Conservation (phyloP, 2,113 vertebrate species). For the Heterochromis multidens region DNA sequence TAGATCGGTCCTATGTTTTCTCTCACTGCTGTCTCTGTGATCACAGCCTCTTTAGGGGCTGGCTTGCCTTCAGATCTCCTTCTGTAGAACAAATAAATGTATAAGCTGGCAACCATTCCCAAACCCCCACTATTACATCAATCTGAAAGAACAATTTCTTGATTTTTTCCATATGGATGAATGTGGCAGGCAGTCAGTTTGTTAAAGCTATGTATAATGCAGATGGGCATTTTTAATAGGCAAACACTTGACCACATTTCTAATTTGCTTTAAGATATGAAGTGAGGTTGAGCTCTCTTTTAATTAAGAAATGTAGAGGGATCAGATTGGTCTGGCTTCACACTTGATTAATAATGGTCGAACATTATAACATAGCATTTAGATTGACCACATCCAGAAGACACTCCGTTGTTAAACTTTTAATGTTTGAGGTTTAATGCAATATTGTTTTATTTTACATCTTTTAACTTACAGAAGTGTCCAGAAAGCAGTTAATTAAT, state of each 20-base stretch:
- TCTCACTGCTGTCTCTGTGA: conserved; percentile 39
- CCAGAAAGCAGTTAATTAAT: neutral
- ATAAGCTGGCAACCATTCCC: conserved; percentile 15
- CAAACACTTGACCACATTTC: conserved; percentile 12
- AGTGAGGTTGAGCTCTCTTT: neutral
- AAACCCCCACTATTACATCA: neutral
- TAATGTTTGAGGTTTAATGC: neutral
- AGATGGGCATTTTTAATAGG: neutral
- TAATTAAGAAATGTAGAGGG: conserved; percentile 4
- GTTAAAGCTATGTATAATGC: neutral
- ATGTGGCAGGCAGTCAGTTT: conserved; percentile 2
- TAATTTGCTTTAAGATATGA: conserved; percentile 1
- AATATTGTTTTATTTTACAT: neutral
- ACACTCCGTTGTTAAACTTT: neutral
- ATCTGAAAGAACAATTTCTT: conserved; percentile 9
- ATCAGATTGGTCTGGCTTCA: neutral
- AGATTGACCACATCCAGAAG: neutral
- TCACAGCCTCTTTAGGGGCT: conserved; percentile 49
- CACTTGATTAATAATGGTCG: neutral
- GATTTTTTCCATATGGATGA: conserved; percentile 10
- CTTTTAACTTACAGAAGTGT: neutral
- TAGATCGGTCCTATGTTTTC: conserved; percentile 39
- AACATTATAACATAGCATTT: neutral
- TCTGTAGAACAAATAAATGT: conserved; percentile 16
- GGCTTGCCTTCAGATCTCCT: conserved; percentile 36